Evolutionary conservation across 2,797 vertebrate genomes (phyloP), one percentile per base, ranked within the genome.

Genomic region (Ispidina picta): DNA sequence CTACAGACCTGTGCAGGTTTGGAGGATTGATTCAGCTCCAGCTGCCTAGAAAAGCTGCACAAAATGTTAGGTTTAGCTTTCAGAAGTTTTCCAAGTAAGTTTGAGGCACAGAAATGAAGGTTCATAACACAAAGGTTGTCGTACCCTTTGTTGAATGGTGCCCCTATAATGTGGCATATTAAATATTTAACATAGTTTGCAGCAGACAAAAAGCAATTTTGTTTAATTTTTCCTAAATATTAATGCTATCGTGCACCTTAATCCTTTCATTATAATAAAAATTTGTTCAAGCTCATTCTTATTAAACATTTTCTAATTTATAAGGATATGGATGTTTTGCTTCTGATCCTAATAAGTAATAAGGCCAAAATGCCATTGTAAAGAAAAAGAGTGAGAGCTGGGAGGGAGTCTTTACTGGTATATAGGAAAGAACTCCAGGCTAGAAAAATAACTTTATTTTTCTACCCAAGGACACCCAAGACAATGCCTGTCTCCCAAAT

Each of bases 141-240:
- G 3, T 88, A 72, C 8, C 63, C 88, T 93, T 90, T 60, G 69
- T 80, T 63, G 78, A 88, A 59, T 66, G 78, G n/a, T 89, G 89
- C 66, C 82, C 77, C 71, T 81, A 55, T 88, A 90, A 77, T 86
- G 59, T 64, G 73, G 17, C 51, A n/a, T 89, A 95, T 96, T 96
- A 97, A 97, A 95, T 97, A 97, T 97, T 97, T 89, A 97, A 89
- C 35, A n/a, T 73, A 74, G 86, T 95, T 96, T 95, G 64, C 82
- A 86, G 83, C 77, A 95, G 93, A 95, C 93, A 94, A 96, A 97
- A 95, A 93, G 71, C 74, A 83, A 92, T 96, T 97, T 97, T 96
- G 70, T 95, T 95, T 95, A 91, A 96, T 96, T 96, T 96, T 97
- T 81, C 68, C 86, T 94, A 95, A 97, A 95, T 97, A 96, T 97